Percentiles rank a stretch among this genome's conserved stretches.
These are phyloP conservation scores for Trematocara zebra DNA, from an alignment of 2,113 vertebrate species.

Conservation along the genomic window DNA sequence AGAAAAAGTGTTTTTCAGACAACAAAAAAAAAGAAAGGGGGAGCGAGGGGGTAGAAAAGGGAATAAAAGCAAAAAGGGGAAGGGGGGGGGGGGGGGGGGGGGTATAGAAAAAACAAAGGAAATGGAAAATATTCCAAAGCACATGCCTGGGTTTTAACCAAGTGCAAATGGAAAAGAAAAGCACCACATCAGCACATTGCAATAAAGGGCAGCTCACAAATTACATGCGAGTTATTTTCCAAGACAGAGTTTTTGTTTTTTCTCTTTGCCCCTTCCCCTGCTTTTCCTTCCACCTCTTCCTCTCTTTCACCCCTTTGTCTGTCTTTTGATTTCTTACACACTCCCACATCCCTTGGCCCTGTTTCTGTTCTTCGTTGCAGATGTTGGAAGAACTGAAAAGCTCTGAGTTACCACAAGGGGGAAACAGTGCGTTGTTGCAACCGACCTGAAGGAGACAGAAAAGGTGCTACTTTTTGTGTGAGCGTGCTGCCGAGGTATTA, in stretches of 20 bases:
- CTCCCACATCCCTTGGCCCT: not conserved
- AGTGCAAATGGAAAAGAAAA: conserved; percentile 72
- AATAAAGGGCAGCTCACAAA: conserved; percentile 63
- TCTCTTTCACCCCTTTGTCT: not conserved
- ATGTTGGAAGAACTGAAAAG: not conserved
- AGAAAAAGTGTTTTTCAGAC: too few relatives aligned
- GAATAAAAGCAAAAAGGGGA: too few relatives aligned
- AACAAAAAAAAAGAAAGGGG: not conserved
- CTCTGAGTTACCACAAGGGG: conserved; percentile 66
- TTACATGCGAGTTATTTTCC: conserved; percentile 54
- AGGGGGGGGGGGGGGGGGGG: not conserved
- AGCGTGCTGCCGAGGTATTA: not conserved
- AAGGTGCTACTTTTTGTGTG: not conserved
- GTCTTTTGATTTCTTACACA: conserved; percentile 2
- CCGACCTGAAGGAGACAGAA: not conserved
- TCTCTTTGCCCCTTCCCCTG: not conserved
- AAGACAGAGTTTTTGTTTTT: conserved; percentile 31
- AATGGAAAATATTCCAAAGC: conserved; percentile 58
- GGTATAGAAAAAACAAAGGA: conserved; percentile 39
- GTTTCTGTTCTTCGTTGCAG: not conserved
- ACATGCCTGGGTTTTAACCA: conserved; percentile 53
- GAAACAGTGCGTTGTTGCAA: conserved; percentile 37
- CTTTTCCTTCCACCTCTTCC: conserved; percentile 5
- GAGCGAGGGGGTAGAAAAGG: too few relatives aligned
- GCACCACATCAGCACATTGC: conserved; percentile 62